A percentile compares a stretch with the other conserved stretches of the same genome.
Conservation (phyloP, 2,113 vertebrate species). For the Aphyosemion australe region DNA sequence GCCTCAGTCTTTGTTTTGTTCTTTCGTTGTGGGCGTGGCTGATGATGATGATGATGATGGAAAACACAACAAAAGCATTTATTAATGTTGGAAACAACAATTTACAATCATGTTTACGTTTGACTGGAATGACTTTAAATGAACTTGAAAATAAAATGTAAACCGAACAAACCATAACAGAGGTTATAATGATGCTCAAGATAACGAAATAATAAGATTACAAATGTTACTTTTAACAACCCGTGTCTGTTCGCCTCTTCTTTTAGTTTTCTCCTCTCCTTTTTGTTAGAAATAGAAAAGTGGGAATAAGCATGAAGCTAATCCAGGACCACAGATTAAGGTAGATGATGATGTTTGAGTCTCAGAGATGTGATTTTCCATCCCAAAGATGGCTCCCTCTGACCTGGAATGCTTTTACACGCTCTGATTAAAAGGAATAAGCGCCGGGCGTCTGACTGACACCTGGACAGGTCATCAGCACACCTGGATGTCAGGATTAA, state of each 20-base stretch:
- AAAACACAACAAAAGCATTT: slow-evolving; percentile 82
- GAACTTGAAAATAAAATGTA: slow-evolving; percentile 83
- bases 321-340: slow-evolving; percentile 52
- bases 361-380: slow-evolving; percentile 66
- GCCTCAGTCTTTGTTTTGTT: slow-evolving; percentile 36
- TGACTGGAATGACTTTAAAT: slow-evolving; percentile 83
- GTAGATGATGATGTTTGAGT: too few relatives aligned
- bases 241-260: slow-evolving; percentile 68
- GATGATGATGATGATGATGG: slow-evolving; percentile 65
- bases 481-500: slow-evolving; percentile 10
- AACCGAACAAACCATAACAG: slow-evolving; percentile 79
- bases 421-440: slow-evolving; percentile 62
- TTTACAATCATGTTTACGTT: slow-evolving; percentile 85
- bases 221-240: slow-evolving; percentile 77
- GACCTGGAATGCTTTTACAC: slow-evolving; percentile 57
- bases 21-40: slow-evolving; percentile 29
- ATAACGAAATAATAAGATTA: slow-evolving; percentile 80
- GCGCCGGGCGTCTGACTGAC: slow-evolving; percentile 47
- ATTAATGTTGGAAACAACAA: slow-evolving; percentile 82
- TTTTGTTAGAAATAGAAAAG: background rate
- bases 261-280: slow-evolving; percentile 19
- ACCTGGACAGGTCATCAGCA: slow-evolving; percentile 32
- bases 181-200: slow-evolving; percentile 80
- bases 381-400: slow-evolving; percentile 57
- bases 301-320: slow-evolving; percentile 31